Base-by-base conservation (phyloP, 37 sponge, comb jelly and placozoan species). In the Theonella swinhoei region DNA sequence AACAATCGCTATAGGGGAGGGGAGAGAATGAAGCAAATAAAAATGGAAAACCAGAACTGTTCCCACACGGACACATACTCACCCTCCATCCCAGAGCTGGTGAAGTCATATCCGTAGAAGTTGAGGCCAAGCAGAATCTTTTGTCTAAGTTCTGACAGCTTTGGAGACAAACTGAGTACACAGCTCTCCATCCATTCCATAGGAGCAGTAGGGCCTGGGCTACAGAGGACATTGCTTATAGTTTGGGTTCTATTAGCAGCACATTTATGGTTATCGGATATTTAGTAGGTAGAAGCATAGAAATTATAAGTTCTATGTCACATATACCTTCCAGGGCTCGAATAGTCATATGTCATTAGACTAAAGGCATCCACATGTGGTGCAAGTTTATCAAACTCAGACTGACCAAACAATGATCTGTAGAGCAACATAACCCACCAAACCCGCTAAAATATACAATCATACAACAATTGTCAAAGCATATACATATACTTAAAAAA, bases 321-420 rank as follows among this genome's bases (percentile, higher is more conserved):
- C 30, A 35, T 32, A 30, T n/a, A 95, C 96, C 85, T 91, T 39
- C 77, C 77, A 47, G 92, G 89, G 20, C 67, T 68, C 9, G 95
- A 88, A 63, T 88, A 97, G 84, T 99, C 99, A 72, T 99, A 99
- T 35, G 99, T 95, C 94, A 95, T 99, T 43, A 97, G 78, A 69
- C 94, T 91, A 77, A 99, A 97, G 3, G 70, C 85, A 87, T 97
- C 97, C 11, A 98, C 92, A 75, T 89, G 69, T 30, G 86, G 85
- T 0, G 77, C 79, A 22, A 98, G 82, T 62, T 61, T 81, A 37
- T 88, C 42, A 54, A 95, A 98, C 47, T 98, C 98, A 25, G 81
- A 60, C 17, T 80, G 64, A 63, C 84, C 94, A 90, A 98, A 95
- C 70, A 91, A 74, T 29, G 80, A 76, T 61, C 59, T 34, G 26